phyloP scores from a whole-genome alignment of 2,888 invertebrate species.

The Hylaea fasciaria region DNA sequence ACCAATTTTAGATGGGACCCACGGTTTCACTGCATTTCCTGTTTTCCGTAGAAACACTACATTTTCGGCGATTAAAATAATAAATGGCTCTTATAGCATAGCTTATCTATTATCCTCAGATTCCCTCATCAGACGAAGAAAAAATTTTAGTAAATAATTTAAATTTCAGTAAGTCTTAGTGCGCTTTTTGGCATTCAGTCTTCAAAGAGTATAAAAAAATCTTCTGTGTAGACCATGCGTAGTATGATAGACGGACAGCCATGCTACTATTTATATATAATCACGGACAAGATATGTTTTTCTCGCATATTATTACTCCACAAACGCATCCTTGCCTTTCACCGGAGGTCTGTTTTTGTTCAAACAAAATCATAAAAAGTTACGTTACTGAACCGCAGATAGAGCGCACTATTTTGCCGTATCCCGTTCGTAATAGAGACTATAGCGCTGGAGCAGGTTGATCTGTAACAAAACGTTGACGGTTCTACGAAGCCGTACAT shows the following conservation, averaged over 20 bases:
- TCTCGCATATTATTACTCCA: slow-evolving; percentile 56
- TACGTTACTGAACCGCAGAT: slow-evolving; percentile 5
- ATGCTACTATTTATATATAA: slow-evolving; percentile 15
- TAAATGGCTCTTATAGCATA: no score
- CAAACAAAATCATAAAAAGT: slow-evolving; percentile 29
- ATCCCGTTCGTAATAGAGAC: slow-evolving; percentile 3
- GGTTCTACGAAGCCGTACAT: slow-evolving; percentile 27
- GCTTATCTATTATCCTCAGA: no score
- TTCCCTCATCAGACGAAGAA: no score
- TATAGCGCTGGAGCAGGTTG: not conserved
- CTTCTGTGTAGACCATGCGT: no score
- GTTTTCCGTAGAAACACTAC: no score
- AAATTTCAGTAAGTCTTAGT: no score
- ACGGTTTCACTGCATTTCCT: no score
- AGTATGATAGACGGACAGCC: no score
- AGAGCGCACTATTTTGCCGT: not conserved
- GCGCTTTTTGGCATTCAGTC: no score
- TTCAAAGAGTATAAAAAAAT: no score
- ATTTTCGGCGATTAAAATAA: no score
- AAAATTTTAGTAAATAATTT: no score
- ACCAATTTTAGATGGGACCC: slow-evolving; percentile 23
- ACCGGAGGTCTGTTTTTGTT: slow-evolving; percentile 52
- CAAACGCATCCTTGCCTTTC: slow-evolving; percentile 52
- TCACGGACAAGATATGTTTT: slow-evolving; percentile 43
- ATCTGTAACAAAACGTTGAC: slow-evolving; percentile 7